Base-by-base conservation (phyloP, 2,113 vertebrate species). In the Eupsittula cactorum region DNA sequence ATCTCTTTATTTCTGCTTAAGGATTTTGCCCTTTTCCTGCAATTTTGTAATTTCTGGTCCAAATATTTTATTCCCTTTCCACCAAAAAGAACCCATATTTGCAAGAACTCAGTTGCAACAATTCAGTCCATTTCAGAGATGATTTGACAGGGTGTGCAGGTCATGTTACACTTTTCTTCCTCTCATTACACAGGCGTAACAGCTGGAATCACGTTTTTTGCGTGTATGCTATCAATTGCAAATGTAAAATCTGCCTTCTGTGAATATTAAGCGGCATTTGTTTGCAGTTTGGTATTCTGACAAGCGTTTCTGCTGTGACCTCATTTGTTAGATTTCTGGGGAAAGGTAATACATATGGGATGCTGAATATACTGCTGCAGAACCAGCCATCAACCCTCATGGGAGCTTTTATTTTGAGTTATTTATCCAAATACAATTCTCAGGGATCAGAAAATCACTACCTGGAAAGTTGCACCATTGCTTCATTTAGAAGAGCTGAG, bases 381-480 rank as follows among this genome's bases (percentile, higher is more conserved):
- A 88, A 57, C 13, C 28, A 81, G 27, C 42, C 82, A 44, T 70
- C 39, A 49, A 25, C 44, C 17, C 69, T 64, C 19, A 1, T 52
- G 69, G 85, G 52, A 91, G 21, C 9, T 90, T 92, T 95, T 67
- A 33, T 80, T 93, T 93, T 60, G 37, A 71, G 31, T 71, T 92
- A 82, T 64, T 93, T 89, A 76, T 49, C 64, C 44, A 90, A 77
- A 74, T 68, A 42, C 21, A 44, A 2, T 71, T 86, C 50, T 88
- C 14, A 59, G 33, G 33, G 21, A 90, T 78, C 37, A 75, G 63
- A 71, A 91, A 93, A 69, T 60, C 60, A 29, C 35, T 78, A 68
- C 35, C 64, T 90, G 73, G 55, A 47, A 95, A 76, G 74, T 31
- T 73, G 68, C 24, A 86, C 35, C 21, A 68, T 71, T 68, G 9